A percentile compares a stretch with the other conserved stretches of the same genome.
Evolutionary conservation across 1,140 invertebrate species (phyloP).

Genomic region (Steinernema feltiae): DNA sequence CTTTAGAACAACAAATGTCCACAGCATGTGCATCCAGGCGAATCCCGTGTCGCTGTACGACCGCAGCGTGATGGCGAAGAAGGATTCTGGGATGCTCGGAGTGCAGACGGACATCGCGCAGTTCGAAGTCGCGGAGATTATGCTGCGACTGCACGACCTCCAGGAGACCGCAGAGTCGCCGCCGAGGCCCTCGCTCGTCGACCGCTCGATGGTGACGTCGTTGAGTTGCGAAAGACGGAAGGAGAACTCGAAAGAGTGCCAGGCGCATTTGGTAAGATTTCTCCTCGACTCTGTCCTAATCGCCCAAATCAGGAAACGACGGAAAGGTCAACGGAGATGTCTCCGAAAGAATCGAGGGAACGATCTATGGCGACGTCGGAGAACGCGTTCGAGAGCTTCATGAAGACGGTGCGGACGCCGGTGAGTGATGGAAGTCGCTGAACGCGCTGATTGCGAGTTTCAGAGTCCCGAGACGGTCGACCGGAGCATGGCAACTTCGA

Average conservation of each 20-base stretch:
- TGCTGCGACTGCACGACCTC: slow-evolving; percentile 29
- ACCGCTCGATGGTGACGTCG: slow-evolving; percentile 12
- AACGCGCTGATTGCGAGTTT: background rate
- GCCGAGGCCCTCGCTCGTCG: slow-evolving; percentile 10
- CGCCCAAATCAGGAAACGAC: background rate
- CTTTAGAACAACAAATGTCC: background rate
- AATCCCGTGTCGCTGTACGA: background rate
- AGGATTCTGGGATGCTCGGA: slow-evolving; percentile 18
- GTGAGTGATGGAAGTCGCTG: background rate
- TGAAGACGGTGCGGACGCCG: background rate
- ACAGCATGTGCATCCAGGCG: background rate
- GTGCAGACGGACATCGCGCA: slow-evolving; percentile 40
- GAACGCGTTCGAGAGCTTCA: background rate
- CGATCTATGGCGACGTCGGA: background rate
- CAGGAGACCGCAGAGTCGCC: slow-evolving; percentile 26
- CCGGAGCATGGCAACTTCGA: background rate
- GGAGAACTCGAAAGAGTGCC: background rate
- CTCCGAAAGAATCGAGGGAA: background rate
- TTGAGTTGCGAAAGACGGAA: slow-evolving; percentile 9
- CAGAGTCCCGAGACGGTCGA: background rate
- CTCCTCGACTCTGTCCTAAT: background rate
- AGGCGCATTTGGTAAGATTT: background rate
- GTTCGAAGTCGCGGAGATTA: slow-evolving; percentile 41
- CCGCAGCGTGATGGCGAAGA: background rate
- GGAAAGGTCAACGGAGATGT: background rate